These are phyloP conservation scores for Falco punctatus DNA, from an alignment of 2,113 vertebrate genomes.

Conservation along the genomic window DNA sequence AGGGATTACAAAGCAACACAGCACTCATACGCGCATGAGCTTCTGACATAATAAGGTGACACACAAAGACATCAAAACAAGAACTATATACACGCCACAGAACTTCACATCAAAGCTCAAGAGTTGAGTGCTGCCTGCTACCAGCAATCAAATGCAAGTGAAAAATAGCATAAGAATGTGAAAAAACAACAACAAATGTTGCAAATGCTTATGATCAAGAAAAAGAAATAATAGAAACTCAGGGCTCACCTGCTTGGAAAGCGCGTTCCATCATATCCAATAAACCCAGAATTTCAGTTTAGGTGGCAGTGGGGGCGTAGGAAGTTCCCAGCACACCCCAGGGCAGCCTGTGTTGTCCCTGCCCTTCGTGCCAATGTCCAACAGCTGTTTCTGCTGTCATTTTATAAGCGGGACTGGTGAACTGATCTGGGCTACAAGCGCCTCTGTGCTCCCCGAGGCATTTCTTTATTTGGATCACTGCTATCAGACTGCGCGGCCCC, in stretches of 20 bases:
- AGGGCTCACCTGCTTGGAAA: background rate
- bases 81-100: background rate
- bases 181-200: background rate
- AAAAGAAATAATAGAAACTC: background rate
- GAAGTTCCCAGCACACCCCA: background rate
- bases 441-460: background rate
- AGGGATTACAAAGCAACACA: background rate
- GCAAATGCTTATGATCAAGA: background rate
- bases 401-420: background rate
- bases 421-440: background rate
- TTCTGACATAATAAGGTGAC: background rate
- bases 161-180: background rate
- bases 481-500: fast-evolving
- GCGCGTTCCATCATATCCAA: background rate
- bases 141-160: background rate
- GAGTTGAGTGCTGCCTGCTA: background rate
- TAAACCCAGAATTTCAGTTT: background rate
- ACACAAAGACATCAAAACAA: background rate
- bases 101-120: background rate
- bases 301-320: background rate
- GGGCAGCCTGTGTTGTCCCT: fast-evolving
- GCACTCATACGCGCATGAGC: fast-evolving
- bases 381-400: background rate
- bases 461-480: background rate
- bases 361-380: background rate